These are phyloP conservation scores for Oeneis ivallda DNA, from an alignment of 2,888 invertebrate genomes.

Conservation along the genomic window DNA sequence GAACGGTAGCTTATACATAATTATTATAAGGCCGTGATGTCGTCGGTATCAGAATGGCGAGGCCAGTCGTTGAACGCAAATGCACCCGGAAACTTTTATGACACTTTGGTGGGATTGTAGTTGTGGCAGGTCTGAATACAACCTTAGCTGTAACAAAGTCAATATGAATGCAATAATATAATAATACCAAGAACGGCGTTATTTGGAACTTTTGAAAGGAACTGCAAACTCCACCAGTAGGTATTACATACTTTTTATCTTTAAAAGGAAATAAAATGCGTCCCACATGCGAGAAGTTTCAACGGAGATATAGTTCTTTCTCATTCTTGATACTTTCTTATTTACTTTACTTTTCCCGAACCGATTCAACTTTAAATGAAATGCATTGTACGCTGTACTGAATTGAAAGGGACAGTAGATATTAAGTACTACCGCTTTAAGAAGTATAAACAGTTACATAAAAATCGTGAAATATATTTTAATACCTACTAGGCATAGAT, in stretches of 20 bases:
- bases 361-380: constrained; percentile 2
- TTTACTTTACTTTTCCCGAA: constrained; percentile 2
- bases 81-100: too few relatives aligned
- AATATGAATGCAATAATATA: not conserved
- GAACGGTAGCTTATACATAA: too few relatives aligned
- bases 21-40: too few relatives aligned
- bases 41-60: too few relatives aligned
- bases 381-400: not conserved
- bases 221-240: constrained; percentile 2
- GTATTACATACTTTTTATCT: not conserved
- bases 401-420: not conserved
- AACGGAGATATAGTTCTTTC: not conserved
- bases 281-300: constrained; percentile 4
- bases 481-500: too few relatives aligned
- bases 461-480: too few relatives aligned
- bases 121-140: too few relatives aligned
- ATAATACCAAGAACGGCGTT: not conserved
- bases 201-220: constrained; percentile 2
- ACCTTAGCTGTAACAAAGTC: not conserved
- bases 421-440: not conserved
- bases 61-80: too few relatives aligned
- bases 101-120: too few relatives aligned
- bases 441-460: not conserved
- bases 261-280: constrained; percentile 2
- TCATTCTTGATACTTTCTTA: constrained; percentile 3